These are phyloP conservation scores for Eulemur macaco DNA, from an alignment of 2,113 vertebrate species.

Conservation along the genomic window DNA sequence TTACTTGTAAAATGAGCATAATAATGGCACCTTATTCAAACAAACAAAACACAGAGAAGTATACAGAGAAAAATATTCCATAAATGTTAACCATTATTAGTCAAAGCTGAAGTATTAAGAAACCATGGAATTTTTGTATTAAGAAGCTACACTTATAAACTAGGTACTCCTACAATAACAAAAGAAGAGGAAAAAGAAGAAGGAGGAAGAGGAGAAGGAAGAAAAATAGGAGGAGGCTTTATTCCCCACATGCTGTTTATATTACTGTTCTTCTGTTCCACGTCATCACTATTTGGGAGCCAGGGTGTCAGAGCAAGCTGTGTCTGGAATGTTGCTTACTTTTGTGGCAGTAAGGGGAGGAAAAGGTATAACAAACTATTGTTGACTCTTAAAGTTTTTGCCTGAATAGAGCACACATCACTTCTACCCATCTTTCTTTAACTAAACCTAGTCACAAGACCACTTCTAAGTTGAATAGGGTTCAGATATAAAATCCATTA, in stretches of 20 bases:
- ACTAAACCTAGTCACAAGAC: background rate
- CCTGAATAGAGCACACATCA: background rate
- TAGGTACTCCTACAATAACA: background rate
- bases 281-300: background rate
- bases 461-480: background rate
- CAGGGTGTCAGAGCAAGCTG: background rate
- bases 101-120: background rate
- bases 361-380: no score
- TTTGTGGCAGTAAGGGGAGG: background rate
- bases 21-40: background rate
- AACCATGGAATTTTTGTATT: background rate
- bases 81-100: background rate
- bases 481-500: background rate
- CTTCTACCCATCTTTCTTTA: background rate
- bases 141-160: background rate
- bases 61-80: background rate
- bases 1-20: background rate
- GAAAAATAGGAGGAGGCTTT: rapidly evolving
- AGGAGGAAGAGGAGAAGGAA: background rate
- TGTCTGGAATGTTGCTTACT: background rate
- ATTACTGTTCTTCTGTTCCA: background rate
- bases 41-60: background rate
- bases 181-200: background rate
- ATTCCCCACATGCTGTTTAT: rapidly evolving
- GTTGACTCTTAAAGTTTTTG: background rate